Evolutionary conservation across 2,113 vertebrate species (phyloP), one percentile per base, ranked within the genome.

Genomic region (Delphinus delphis): DNA sequence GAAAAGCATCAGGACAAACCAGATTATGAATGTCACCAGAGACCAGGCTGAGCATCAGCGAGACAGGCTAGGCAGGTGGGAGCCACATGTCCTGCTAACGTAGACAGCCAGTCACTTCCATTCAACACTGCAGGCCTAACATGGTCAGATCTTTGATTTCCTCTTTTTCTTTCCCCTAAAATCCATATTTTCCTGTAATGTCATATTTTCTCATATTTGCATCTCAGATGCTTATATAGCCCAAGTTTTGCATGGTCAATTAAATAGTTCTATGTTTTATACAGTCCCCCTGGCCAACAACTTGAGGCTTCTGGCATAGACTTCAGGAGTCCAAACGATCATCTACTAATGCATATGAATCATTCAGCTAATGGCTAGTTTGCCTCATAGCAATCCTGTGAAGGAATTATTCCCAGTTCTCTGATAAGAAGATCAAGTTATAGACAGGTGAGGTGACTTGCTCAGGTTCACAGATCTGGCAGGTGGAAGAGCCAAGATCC

Each of bases 61-160:
- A 62, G 71, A 81, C 8, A 21, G 15, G 10, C 62, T 38, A 0
- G 53, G 31, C 67, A 15, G 18, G 6, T 3, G 11, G 28, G 2
- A 4, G 7, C 18, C 26, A 8, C 0, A 2, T 2, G 28, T 5
- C 67, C 50, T 17, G 3, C 41, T 44, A 6, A 65, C 14, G 13
- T 8, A 15, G 26, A 36, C 8, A 14, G 23, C 26, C 18, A 8
- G 55, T 3, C 8, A 0, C 53, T 55, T 12, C 38, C 33, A 62
- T 23, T 60, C n/a, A 73, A 28, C 1, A 17, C 4, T 18, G 23
- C 6, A 23, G 41, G 33, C 6, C n/a, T 26, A 38, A 17, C 14
- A 31, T 10, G 13, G 23, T 1, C 28, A 36, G 5, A 44, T n/a
- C 23, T 58, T 71, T 38, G 15, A 38, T 36, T 77, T 36, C 17